Evolutionary conservation across 2,797 vertebrate genomes (phyloP), one percentile per base, ranked within the genome.

Genomic region (Uromys caudimaculatus): DNA sequence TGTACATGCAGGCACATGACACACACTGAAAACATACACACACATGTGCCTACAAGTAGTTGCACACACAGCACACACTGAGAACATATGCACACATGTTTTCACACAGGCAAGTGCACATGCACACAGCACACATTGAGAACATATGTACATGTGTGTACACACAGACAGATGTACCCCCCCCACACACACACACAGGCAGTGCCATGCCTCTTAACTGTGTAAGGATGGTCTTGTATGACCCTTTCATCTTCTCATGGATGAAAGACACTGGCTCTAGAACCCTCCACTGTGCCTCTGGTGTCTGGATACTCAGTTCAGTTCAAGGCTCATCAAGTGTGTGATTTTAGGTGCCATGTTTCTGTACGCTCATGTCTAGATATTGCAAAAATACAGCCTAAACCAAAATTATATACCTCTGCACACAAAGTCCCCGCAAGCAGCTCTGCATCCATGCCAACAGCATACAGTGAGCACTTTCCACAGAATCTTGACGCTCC

Each of bases 281-380:
- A 77, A 14, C 2, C 29, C 56, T 75, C 47, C 60, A 0, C 8
- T 23, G 29, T 23, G 24, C 7, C 71, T 44, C 58, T 10, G 2
- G 38, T 35, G 17, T 60, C 90, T 79, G 23, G 56, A 17, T 38
- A 75, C 91, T 85, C 4, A 21, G 94, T 60, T 77, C 47, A 2
- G 0, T 35, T 23, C 81, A 38, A 23, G 62, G 62, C 38, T 4
- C 4, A n/a, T n/a, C n/a, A n/a, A n/a, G n/a, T n/a, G n/a, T 41
- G 2, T 21, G 52, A 90, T 78, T 93, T 75, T 73, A 77, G 88
- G 52, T 47, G 73, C 81, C 54, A 38, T 4, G 0, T 78, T 88
- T 92, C 95, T 81, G 58, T 77, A 90, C 92, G 90, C 81, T 96
- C 50, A 95, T 85, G 81, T 90, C 90, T 86, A 35, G 23, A 58